Evolutionary conservation across 2,113 vertebrate species (phyloP).

Genomic region (Notarius quadriscutis): DNA sequence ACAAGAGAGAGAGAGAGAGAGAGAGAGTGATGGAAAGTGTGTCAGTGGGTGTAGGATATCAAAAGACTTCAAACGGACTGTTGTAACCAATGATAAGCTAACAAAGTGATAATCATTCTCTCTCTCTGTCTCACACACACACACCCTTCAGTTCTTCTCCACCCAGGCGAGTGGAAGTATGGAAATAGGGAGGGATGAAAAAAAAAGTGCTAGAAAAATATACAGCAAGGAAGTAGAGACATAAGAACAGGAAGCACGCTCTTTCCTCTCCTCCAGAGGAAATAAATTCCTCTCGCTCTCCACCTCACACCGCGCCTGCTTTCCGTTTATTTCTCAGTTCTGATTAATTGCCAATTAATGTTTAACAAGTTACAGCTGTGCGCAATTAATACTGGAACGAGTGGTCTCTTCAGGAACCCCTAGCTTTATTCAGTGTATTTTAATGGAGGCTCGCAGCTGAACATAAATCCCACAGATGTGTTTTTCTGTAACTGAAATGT

Average conservation of each 20-base stretch:
- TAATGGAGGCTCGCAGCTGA: neutral
- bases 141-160: neutral
- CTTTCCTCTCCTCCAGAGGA: neutral
- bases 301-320: neutral
- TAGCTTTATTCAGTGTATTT: constrained; percentile 26
- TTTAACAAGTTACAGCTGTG: constrained; percentile 77
- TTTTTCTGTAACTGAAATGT: neutral
- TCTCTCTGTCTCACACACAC: neutral
- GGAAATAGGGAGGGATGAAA: neutral
- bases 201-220: neutral
- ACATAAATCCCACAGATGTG: neutral
- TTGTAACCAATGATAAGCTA: neutral
- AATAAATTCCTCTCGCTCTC: constrained; percentile 17
- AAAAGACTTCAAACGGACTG: neutral
- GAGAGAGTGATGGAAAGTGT: constrained; percentile 46
- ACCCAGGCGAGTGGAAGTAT: neutral
- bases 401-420: constrained; percentile 40
- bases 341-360: constrained; percentile 79
- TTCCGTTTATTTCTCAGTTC: constrained; percentile 46
- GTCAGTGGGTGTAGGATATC: constrained; percentile 58
- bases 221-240: constrained; percentile 53
- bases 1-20: no score
- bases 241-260: constrained; percentile 6
- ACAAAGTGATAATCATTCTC: neutral
- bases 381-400: constrained; percentile 72